Evolutionary conservation across 1,140 invertebrate genomes (phyloP), one percentile per base, ranked within the genome.

Genomic region (Trichonephila inaurata): DNA sequence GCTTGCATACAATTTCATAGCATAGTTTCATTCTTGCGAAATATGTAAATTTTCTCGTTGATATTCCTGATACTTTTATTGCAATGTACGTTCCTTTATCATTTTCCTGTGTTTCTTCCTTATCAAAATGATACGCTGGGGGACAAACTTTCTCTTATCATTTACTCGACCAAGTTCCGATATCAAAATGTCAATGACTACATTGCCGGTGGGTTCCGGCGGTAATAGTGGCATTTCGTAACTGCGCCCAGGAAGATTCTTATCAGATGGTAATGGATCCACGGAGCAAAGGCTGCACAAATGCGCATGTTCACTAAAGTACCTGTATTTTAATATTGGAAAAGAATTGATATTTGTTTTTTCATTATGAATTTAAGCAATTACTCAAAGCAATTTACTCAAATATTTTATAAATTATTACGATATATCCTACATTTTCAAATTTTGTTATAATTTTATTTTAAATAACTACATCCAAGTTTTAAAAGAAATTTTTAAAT

Each of bases 211-310:
- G 2, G 60, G 24, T n/a, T 60, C 24, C 8, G 44, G 44, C 14
- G 24, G n/a, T 21, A 69, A 69, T 16, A 87, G 62, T 87, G 28
- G 14, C 18, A 19, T 10, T 64, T 62, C 28, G 12, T 64, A 87
- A 87, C 85, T 87, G 85, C 61, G 8, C 60, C 85, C 60, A 10
- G 12, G 24, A 33, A 64, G 85, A 87, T 87, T 64, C n/a, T 64
- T 87, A 87, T 87, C 85, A 19, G 28, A 2, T 64, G 18, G 14
- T 16, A 77, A 77, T 33, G 72, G 14, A 77, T 40, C 28, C 28
- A 33, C 14, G 18, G 28, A 40, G 18, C 0, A 28, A 77, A 18
- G 19, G 24, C 28, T 77, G 16, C 28, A 18, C 10, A 19, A 18
- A 28, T 77, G 12, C 33, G 5, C 4, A 40, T 77, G 28, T 16